Percentiles rank a stretch among this genome's conserved stretches.
Evolutionary conservation across 2,888 invertebrate genomes (phyloP).

Genomic region (Mimas tiliae): DNA sequence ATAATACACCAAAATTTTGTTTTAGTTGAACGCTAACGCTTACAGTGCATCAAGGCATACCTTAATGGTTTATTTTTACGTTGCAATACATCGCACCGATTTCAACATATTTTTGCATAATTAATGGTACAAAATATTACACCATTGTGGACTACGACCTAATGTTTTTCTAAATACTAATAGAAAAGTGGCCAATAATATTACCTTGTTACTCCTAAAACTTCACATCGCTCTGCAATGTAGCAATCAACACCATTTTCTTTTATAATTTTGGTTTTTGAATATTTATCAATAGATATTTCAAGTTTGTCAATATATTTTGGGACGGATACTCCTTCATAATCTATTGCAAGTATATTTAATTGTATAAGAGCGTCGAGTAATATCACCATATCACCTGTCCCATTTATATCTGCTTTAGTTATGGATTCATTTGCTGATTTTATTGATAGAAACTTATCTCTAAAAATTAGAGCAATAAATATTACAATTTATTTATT

Average conservation of each 20-base stretch:
- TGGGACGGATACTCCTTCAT: constrained; percentile 34
- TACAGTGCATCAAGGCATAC: no score
- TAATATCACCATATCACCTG: constrained; percentile 36
- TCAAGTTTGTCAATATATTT: constrained; percentile 34
- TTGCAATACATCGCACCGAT: no score
- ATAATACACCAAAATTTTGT: no score
- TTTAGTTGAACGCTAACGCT: no score
- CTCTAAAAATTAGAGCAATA: constrained; percentile 29
- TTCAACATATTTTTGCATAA: no score
- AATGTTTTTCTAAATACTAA: no score
- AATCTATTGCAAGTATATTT: constrained; percentile 32
- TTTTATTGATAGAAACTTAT: constrained; percentile 32
- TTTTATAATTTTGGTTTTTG: background rate
- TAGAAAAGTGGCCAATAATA: no score
- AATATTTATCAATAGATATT: constrained; percentile 32
- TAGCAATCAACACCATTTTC: constrained; percentile 25
- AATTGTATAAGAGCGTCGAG: constrained; percentile 42
- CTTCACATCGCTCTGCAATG: constrained; percentile 25
- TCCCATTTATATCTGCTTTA: constrained; percentile 36
- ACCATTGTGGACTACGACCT: no score
- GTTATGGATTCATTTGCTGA: constrained; percentile 33
- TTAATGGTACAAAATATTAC: no score
- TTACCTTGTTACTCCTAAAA: constrained; percentile 14
- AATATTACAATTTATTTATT: background rate
- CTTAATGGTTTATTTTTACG: no score